These are phyloP conservation scores for Oryzias woworae DNA, from an alignment of 2,113 vertebrate species.

Conservation along the genomic window DNA sequence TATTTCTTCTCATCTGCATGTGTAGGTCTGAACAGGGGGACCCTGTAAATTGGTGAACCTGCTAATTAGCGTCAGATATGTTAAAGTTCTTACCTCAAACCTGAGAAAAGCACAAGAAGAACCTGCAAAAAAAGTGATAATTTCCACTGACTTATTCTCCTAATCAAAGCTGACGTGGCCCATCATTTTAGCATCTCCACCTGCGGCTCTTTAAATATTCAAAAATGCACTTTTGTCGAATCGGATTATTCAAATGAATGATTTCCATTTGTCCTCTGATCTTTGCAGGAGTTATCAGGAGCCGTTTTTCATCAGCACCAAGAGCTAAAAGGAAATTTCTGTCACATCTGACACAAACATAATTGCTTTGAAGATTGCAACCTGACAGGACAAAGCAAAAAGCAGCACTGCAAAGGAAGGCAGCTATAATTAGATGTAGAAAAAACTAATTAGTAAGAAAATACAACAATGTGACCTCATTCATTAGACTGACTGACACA, in stretches of 20 bases:
- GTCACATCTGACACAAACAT: constrained; percentile 14
- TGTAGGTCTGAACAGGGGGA: neutral
- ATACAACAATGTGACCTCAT: constrained; percentile 16
- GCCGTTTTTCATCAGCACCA: neutral
- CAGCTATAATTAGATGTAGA: constrained; percentile 10
- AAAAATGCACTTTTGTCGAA: neutral
- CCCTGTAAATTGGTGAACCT: constrained; percentile 28
- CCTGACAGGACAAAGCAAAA: constrained; percentile 34
- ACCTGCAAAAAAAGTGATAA: constrained; percentile 4
- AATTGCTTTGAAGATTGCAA: constrained; percentile 20
- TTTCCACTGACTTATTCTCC: neutral
- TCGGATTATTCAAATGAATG: neutral
- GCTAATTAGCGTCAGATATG: constrained; percentile 42
- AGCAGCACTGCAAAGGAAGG: constrained; percentile 23
- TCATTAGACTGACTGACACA: constrained; percentile 25
- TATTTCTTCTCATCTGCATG: constrained; percentile 2
- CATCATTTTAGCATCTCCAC: neutral
- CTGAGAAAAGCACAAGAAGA: constrained; percentile 7
- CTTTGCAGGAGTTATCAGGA: constrained; percentile 4
- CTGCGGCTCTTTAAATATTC: neutral
- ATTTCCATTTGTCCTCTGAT: neutral
- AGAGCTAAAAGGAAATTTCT: constrained; percentile 4
- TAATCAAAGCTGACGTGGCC: neutral
- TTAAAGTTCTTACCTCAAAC: constrained; percentile 29
- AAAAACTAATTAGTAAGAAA: constrained; percentile 25